Evolutionary conservation across 92 coral and sea anemone genomes (phyloP).

Genomic region (Zoanthus solanderi): DNA sequence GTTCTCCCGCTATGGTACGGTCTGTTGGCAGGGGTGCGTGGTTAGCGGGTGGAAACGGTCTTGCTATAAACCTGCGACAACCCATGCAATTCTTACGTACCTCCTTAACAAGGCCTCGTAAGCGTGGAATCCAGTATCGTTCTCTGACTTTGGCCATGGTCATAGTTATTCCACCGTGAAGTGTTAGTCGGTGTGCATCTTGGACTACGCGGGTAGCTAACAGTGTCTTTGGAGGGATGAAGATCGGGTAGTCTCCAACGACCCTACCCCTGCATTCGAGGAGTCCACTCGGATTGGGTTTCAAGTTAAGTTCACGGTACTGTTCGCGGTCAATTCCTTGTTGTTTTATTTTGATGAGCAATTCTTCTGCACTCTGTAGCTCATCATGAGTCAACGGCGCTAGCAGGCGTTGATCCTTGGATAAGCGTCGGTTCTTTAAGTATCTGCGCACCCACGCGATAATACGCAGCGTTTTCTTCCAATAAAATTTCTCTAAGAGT

Average conservation of each 20-base stretch:
- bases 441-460: constrained; percentile 50
- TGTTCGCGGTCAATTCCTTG: neutral
- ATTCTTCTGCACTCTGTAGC: neutral
- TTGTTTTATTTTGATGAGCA: neutral
- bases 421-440: constrained; percentile 25
- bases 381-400: neutral
- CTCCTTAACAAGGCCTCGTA: too few species aligned
- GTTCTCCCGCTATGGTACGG: too few species aligned
- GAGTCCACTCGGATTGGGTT: neutral
- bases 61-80: neutral
- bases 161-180: neutral
- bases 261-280: constrained; percentile 5
- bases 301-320: neutral
- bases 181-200: neutral
- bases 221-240: neutral
- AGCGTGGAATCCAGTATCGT: too few species aligned
- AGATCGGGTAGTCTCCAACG: constrained; percentile 11
- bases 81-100: too few species aligned
- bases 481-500: neutral
- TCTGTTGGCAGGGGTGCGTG: neutral
- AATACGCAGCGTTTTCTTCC: constrained; percentile 32
- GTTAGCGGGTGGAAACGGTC: neutral
- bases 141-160: too few species aligned
- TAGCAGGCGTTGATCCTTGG: constrained; percentile 29
- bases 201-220: neutral